phyloP scores from a whole-genome alignment of 1,140 invertebrate genomes.

The Bombyx mandarina region DNA sequence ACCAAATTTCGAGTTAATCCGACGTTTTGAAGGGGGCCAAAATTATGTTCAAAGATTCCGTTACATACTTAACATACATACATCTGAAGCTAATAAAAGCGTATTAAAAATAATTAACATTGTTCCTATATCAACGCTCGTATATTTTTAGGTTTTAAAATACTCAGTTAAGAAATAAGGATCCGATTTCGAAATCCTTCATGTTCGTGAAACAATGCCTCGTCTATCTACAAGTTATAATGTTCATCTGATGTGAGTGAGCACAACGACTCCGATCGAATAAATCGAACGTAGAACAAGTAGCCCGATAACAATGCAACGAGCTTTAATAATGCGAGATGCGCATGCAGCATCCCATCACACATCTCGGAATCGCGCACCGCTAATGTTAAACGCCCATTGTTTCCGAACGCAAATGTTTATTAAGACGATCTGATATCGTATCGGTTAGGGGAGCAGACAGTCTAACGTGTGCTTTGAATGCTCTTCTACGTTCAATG shows the following conservation, averaged over 20 bases:
- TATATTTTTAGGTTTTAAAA: no score
- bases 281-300: slow-evolving; percentile 13
- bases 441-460: slow-evolving; percentile 54
- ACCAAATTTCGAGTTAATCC: no score
- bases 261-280: no score
- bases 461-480: slow-evolving; percentile 57
- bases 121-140: no score
- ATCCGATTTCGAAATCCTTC: neutral
- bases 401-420: slow-evolving; percentile 58
- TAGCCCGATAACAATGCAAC: slow-evolving; percentile 17
- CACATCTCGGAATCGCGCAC: slow-evolving; percentile 27
- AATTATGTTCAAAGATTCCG: no score
- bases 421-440: slow-evolving; percentile 68
- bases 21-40: no score
- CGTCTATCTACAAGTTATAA: no score
- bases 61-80: no score
- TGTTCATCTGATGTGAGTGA: no score
- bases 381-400: slow-evolving; percentile 53
- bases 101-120: no score
- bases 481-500: slow-evolving; percentile 44
- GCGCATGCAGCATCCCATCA: slow-evolving; percentile 29
- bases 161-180: neutral
- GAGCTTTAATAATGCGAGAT: slow-evolving; percentile 20
- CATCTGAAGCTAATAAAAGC: no score
- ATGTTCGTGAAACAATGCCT: no score